Percentiles rank a stretch among this genome's conserved stretches.
Conservation (phyloP, 2,113 vertebrate species). For the Myotis lucifugus region DNA sequence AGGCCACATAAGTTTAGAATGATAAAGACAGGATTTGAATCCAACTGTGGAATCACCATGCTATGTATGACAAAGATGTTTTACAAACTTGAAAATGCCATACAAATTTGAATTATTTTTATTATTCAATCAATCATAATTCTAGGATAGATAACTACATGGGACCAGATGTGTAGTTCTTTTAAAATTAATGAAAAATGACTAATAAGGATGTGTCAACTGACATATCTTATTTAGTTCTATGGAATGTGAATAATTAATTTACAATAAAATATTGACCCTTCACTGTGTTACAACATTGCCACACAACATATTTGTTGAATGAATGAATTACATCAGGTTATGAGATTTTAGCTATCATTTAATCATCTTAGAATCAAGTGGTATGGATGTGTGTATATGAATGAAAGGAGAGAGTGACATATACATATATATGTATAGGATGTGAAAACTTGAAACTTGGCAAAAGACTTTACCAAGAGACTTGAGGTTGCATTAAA, state of each 20-base stretch:
- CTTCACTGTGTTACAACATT: neutral
- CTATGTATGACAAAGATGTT: neutral
- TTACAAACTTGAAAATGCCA: neutral
- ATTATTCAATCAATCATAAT: neutral
- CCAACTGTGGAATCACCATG: neutral
- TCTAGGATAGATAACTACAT: neutral
- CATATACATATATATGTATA: neutral
- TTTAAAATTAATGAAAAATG: conserved; percentile 25
- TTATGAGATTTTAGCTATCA: neutral
- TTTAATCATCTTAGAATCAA: neutral
- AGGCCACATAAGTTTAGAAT: neutral
- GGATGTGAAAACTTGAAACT: neutral
- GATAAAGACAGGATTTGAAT: neutral
- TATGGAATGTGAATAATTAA: neutral
- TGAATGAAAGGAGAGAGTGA: neutral
- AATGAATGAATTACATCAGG: neutral
- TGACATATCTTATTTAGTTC: neutral
- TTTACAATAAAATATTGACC: neutral
- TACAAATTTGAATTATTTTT: neutral
- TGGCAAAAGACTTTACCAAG: neutral
- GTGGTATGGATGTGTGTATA: neutral
- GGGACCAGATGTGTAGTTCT: neutral
- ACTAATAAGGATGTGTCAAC: neutral
- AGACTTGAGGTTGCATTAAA: neutral
- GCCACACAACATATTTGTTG: neutral